These are phyloP conservation scores for Colossoma macropomum DNA, from an alignment of 2,113 vertebrate genomes.

Conservation along the genomic window DNA sequence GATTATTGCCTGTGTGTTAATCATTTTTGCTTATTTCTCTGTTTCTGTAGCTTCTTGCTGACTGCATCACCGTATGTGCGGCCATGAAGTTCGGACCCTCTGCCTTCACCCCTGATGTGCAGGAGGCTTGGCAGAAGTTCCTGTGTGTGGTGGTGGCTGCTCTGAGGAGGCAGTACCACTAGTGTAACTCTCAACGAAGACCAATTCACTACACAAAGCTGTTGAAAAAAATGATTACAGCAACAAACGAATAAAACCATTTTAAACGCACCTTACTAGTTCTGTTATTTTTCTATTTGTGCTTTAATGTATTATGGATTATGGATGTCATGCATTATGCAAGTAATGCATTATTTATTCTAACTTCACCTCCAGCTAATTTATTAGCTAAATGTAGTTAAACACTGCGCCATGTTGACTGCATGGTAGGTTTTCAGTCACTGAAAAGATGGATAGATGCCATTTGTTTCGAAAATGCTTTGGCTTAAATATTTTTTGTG, in stretches of 20 bases:
- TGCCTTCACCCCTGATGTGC: slow-evolving; percentile 37
- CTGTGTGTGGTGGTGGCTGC: slow-evolving; percentile 28
- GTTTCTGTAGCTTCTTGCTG: slow-evolving; percentile 42
- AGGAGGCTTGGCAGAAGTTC: slow-evolving; percentile 57
- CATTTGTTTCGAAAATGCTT: too few species aligned
- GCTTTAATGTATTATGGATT: too few species aligned
- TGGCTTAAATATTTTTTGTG: too few species aligned
- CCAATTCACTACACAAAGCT: neutral
- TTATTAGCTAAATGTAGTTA: too few species aligned
- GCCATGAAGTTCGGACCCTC: slow-evolving; percentile 47
- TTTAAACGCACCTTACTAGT: too few species aligned
- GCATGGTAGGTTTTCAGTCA: too few species aligned
- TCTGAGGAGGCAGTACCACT: slow-evolving; percentile 40
- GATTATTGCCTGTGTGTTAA: too few species aligned
- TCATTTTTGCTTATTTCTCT: neutral
- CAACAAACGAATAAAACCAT: neutral
- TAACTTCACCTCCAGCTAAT: too few species aligned
- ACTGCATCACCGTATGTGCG: slow-evolving; percentile 46
- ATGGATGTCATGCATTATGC: too few species aligned
- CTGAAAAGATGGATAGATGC: too few species aligned
- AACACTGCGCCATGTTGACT: too few species aligned
- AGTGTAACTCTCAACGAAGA: neutral
- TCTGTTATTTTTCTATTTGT: neutral
- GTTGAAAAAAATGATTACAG: neutral
- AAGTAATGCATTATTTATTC: too few species aligned